Evolutionary conservation across 1,140 invertebrate species (phyloP).

Genomic region (Cardiocondyla obscurior): DNA sequence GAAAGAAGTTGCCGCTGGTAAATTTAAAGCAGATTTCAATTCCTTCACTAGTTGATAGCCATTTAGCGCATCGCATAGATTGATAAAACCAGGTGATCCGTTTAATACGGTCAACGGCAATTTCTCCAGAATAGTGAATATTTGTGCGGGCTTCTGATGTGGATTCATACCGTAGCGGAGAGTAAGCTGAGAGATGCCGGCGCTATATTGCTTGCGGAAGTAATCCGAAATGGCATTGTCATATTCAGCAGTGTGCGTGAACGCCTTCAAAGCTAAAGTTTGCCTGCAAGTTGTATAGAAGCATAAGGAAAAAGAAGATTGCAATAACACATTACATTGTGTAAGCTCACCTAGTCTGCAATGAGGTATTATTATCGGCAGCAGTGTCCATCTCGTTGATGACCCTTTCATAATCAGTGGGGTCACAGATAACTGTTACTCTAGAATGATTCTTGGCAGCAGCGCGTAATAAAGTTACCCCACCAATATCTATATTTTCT

Average conservation of each 20-base stretch:
- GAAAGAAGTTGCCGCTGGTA: constrained; percentile 98
- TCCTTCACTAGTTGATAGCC: constrained; percentile 98
- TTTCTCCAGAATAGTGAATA: constrained; percentile 92
- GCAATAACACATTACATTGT: not conserved
- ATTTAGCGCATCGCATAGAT: constrained; percentile 98
- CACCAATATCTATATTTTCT: constrained; percentile 99
- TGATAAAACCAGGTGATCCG: constrained; percentile 98
- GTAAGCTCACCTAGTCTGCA: constrained; percentile 89
- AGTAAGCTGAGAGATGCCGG: constrained; percentile 90
- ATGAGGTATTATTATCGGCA: constrained; percentile 86
- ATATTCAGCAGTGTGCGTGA: constrained; percentile 97
- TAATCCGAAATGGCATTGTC: constrained; percentile 98
- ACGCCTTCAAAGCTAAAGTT: constrained; percentile 94
- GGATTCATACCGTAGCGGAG: constrained; percentile 99
- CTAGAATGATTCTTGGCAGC: constrained; percentile 99
- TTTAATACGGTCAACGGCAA: constrained; percentile 96
- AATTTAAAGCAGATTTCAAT: constrained; percentile 89
- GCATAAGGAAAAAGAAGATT: not conserved
- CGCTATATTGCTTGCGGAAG: constrained; percentile 95
- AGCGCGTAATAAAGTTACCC: constrained; percentile 96
- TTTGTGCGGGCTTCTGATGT: constrained; percentile 97
- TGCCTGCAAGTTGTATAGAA: constrained; percentile 85
- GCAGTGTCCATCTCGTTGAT: constrained; percentile 89
- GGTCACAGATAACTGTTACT: constrained; percentile 97
- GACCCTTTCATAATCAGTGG: constrained; percentile 93